phyloP scores from a whole-genome alignment of 1,140 invertebrate genomes.

The Zaprionus lachaisei region DNA sequence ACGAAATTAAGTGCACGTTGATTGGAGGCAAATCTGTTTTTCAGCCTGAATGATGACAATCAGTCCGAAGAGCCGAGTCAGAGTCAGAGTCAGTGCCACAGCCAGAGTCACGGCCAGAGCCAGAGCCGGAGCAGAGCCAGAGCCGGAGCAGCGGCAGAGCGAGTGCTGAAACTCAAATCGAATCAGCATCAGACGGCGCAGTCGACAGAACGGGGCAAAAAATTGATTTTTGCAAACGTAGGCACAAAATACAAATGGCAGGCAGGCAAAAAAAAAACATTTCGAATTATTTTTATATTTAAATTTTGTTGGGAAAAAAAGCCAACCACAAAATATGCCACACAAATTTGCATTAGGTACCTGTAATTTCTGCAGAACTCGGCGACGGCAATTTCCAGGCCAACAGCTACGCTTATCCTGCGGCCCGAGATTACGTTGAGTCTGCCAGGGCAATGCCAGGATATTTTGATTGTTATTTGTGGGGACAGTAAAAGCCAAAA shows the following conservation, averaged over 20 bases:
- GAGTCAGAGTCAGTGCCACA: too few species aligned
- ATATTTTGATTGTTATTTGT: slow-evolving; percentile 80
- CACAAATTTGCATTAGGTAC: slow-evolving; percentile 81
- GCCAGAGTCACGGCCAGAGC: neutral
- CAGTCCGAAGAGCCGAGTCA: slow-evolving; percentile 39
- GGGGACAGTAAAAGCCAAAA: slow-evolving; percentile 76
- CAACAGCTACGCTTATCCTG: slow-evolving; percentile 54
- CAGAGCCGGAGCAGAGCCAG: slow-evolving; percentile 23
- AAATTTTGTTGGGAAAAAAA: slow-evolving; percentile 19
- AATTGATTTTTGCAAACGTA: slow-evolving; percentile 59
- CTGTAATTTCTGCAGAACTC: slow-evolving; percentile 66
- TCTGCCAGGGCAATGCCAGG: slow-evolving; percentile 26
- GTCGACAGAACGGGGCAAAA: slow-evolving; percentile 1
- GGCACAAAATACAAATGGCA: slow-evolving; percentile 28
- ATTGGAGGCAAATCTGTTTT: slow-evolving; percentile 82
- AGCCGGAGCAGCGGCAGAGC: slow-evolving; percentile 33
- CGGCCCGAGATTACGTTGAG: slow-evolving; percentile 41
- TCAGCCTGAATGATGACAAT: slow-evolving; percentile 82
- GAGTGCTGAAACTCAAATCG: slow-evolving; percentile 43
- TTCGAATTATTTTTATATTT: slow-evolving; percentile 56
- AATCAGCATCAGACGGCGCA: slow-evolving; percentile 43
- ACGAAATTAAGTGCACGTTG: slow-evolving; percentile 82
- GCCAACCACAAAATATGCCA: slow-evolving; percentile 64
- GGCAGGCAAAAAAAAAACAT: slow-evolving; percentile 9
- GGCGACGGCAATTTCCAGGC: slow-evolving; percentile 65